Conservation (phyloP, 1,140 invertebrate species). For the Drosophila grimshawi region DNA sequence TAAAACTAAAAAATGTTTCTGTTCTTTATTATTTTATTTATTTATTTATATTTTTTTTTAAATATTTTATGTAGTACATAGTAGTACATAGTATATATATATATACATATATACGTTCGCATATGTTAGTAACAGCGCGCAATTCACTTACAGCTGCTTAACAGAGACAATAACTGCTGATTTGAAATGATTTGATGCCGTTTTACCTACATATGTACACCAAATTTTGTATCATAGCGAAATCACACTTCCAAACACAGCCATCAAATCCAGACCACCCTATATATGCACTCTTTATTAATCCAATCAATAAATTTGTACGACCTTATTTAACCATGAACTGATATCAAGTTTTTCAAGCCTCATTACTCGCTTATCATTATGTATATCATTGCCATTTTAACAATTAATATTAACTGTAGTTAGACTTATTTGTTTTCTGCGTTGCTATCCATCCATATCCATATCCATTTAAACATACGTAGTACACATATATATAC, state of each 20-base stretch:
- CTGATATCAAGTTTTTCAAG: slow-evolving; percentile 32
- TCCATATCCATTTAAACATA: slow-evolving; percentile 12
- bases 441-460: slow-evolving; percentile 19
- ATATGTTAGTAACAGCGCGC: background rate
- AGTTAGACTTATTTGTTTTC: slow-evolving; percentile 25
- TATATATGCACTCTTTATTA: slow-evolving; percentile 31
- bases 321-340: slow-evolving; percentile 14
- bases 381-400: slow-evolving; percentile 56
- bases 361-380: slow-evolving; percentile 51
- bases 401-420: slow-evolving; percentile 50
- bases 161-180: background rate
- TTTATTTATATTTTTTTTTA: slow-evolving; percentile 40
- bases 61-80: slow-evolving; percentile 1
- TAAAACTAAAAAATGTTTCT: slow-evolving; percentile 32
- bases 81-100: slow-evolving; percentile 4
- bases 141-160: background rate
- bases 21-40: slow-evolving; percentile 13
- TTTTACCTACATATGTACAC: background rate
- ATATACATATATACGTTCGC: background rate
- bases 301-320: slow-evolving; percentile 24
- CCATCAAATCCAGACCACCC: slow-evolving; percentile 7
- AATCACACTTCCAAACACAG: background rate
- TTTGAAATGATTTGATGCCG: slow-evolving; percentile 4
- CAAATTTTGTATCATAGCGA: slow-evolving; percentile 1
- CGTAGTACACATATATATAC: slow-evolving; percentile 15